Percentiles rank a stretch among this genome's conserved stretches.
Conservation (phyloP, 2,888 invertebrate species). For the Hedychridium roseum region DNA sequence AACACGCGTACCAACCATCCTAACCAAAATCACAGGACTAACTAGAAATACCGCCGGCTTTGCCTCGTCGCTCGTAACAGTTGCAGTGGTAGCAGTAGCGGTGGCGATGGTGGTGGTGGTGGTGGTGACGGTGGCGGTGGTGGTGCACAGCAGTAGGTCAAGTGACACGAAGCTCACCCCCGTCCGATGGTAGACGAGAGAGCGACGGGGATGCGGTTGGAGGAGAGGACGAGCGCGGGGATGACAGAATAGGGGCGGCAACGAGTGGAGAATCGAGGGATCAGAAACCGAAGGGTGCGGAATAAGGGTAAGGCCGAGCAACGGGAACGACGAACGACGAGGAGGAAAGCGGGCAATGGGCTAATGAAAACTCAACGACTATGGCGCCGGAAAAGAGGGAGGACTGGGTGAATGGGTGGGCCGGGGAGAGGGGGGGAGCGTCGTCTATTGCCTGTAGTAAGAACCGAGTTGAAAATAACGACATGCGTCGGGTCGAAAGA, state of each 20-base stretch:
- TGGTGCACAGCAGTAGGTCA: not conserved
- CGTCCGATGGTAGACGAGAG: not conserved
- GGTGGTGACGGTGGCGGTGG: conserved; percentile 1
- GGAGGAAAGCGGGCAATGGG: conserved; percentile 6
- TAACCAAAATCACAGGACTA: conserved; percentile 64
- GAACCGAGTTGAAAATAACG: too few relatives aligned
- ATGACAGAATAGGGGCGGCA: conserved; percentile 2
- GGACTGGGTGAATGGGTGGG: conserved; percentile 2
- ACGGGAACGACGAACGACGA: conserved; percentile 14
- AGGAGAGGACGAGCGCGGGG: conserved; percentile 1
- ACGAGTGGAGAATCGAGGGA: conserved; percentile 3
- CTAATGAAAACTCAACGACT: conserved; percentile 9
- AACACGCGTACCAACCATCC: conserved; percentile 58
- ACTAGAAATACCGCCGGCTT: conserved; percentile 59
- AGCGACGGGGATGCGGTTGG: conserved; percentile 1
- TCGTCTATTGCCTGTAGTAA: too few relatives aligned
- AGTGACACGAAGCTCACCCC: not conserved
- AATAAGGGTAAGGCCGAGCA: conserved; percentile 5
- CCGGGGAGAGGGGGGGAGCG: conserved; percentile 26
- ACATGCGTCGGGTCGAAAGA: conserved; percentile 2
- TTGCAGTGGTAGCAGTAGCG: conserved; percentile 5
- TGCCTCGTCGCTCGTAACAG: conserved; percentile 39
- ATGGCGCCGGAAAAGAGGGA: conserved; percentile 2
- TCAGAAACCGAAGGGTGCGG: not conserved
- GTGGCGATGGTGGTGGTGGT: conserved; percentile 5